These are phyloP conservation scores for Balearica regulorum DNA, from an alignment of 2,797 vertebrate species.

Conservation along the genomic window DNA sequence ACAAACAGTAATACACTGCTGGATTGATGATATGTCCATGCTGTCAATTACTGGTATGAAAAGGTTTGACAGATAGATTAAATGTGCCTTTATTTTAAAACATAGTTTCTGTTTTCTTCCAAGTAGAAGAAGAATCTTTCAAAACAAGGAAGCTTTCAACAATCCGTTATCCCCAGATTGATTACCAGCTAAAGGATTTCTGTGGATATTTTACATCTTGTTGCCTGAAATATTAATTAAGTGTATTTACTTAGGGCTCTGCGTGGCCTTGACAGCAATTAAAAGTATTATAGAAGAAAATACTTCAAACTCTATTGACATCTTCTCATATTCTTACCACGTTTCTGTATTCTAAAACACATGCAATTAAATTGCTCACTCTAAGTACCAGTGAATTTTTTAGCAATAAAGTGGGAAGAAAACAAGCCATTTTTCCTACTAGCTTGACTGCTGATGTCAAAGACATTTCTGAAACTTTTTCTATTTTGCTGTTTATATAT, in stretches of 20 bases:
- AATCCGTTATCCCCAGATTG: not conserved
- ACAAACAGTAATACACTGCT: not conserved
- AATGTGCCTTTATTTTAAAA: not conserved
- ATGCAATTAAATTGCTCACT: not conserved
- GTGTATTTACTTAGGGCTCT: not conserved
- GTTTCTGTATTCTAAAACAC: no score
- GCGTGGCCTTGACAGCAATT: not conserved
- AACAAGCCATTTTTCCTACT: not conserved
- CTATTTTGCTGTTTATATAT: not conserved
- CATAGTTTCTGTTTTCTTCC: not conserved
- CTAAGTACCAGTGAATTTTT: not conserved
- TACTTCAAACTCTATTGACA: not conserved
- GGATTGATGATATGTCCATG: not conserved
- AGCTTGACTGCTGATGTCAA: not conserved
- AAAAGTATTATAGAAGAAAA: not conserved
- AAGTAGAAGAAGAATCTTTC: not conserved
- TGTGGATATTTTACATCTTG: not conserved
- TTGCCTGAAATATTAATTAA: not conserved
- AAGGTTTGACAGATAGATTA: not conserved
- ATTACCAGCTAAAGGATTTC: not conserved
- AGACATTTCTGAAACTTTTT: not conserved
- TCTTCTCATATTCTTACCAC: no score
- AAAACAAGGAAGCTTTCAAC: not conserved
- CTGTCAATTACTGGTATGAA: not conserved
- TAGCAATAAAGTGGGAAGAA: not conserved